A percentile compares a stretch with the other conserved stretches of the same genome.
These are phyloP conservation scores for Pelecanoides urinatrix DNA, from an alignment of 2,113 vertebrate genomes.

Conservation along the genomic window DNA sequence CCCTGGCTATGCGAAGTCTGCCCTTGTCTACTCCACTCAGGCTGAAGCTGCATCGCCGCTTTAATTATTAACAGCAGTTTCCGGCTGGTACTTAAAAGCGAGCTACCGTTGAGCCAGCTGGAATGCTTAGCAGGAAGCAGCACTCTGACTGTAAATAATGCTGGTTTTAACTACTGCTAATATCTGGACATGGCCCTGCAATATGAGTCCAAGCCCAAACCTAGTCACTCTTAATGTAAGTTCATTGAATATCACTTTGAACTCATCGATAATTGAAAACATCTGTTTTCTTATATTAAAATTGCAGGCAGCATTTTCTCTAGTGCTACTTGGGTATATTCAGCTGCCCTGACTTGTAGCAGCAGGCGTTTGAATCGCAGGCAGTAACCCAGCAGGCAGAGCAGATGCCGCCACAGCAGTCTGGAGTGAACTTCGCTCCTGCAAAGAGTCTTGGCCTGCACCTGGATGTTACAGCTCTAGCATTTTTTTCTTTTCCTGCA, in stretches of 20 bases:
- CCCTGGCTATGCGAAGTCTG: neutral
- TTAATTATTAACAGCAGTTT: neutral
- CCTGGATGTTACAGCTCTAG: neutral
- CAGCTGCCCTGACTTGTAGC: neutral
- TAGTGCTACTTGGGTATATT: neutral
- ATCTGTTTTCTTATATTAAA: neutral
- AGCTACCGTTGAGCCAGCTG: neutral
- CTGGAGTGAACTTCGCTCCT: rapidly evolving
- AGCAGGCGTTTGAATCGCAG: rapidly evolving
- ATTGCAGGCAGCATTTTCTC: neutral
- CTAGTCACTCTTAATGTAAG: neutral
- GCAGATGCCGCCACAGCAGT: neutral
- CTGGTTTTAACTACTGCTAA: neutral
- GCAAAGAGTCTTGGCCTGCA: neutral
- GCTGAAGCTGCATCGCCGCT: neutral
- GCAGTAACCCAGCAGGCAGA: neutral
- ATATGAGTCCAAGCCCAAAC: neutral
- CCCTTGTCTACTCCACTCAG: rapidly evolving
- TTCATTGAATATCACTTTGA: neutral
- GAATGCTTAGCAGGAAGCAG: neutral
- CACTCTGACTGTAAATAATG: neutral
- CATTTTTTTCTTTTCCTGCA: neutral
- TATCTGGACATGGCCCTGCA: neutral
- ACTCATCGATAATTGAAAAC: neutral
- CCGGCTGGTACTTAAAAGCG: neutral